Conservation (phyloP, 2,113 vertebrate species). For the Nymphicus hollandicus region DNA sequence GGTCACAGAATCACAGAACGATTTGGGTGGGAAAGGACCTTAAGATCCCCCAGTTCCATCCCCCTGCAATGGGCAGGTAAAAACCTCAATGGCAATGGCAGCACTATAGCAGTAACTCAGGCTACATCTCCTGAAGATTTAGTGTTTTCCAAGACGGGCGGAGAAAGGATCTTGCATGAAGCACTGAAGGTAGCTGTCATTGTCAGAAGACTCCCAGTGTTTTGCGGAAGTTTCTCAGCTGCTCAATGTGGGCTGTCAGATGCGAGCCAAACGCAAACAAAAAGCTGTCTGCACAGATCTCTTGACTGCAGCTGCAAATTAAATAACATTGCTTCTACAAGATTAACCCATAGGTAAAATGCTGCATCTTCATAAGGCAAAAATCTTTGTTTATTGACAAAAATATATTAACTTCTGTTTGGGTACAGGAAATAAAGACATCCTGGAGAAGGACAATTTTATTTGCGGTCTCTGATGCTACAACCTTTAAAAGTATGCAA, state of each 20-base stretch:
- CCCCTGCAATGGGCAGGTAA: not conserved
- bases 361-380: constrained; percentile 46
- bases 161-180: not conserved
- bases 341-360: constrained; percentile 15
- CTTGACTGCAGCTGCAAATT: constrained; percentile 34
- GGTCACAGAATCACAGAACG: not conserved
- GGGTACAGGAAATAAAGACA: constrained; percentile 54
- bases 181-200: not conserved
- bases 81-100: not conserved
- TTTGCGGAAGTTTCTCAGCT: not conserved
- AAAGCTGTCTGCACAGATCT: constrained; percentile 3
- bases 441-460: constrained; percentile 42
- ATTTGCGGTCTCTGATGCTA: not conserved
- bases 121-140: not conserved
- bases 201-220: not conserved
- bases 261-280: not conserved
- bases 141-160: not conserved
- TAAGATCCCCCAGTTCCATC: not conserved
- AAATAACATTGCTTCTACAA: constrained; percentile 39
- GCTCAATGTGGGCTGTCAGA: not conserved
- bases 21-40: not conserved
- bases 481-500: constrained; percentile 1
- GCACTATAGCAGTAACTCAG: not conserved
- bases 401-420: constrained; percentile 51
- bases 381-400: constrained; percentile 59